These are phyloP conservation scores for Prionailurus bengalensis DNA, from an alignment of 2,113 vertebrate species.

Conservation along the genomic window DNA sequence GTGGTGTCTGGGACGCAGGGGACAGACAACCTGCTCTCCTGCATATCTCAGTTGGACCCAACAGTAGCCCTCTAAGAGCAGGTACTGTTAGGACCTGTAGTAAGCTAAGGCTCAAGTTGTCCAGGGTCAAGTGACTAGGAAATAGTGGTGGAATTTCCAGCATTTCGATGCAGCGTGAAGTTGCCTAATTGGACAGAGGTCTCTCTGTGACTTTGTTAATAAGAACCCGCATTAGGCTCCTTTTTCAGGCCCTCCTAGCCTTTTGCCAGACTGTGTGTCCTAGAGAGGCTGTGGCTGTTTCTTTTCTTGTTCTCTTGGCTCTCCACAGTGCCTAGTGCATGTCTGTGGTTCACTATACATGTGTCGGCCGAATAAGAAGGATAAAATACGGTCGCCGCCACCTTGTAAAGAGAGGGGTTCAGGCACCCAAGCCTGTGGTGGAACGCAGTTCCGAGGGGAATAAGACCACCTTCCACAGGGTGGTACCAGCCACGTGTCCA, in stretches of 20 bases:
- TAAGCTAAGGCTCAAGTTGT: not conserved
- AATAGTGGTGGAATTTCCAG: not conserved
- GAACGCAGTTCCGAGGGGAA: rapidly evolving
- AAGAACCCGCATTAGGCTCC: not conserved
- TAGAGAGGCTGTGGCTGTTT: not conserved
- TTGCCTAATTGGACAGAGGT: not conserved
- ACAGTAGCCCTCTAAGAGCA: not conserved
- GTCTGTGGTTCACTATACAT: not conserved
- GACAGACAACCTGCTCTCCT: not conserved
- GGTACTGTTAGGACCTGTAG: not conserved
- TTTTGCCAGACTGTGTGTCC: not conserved
- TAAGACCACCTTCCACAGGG: not conserved
- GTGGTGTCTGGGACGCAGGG: not conserved
- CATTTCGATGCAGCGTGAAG: not conserved
- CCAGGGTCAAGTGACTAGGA: not conserved
- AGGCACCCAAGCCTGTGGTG: not conserved
- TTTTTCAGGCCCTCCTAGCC: not conserved
- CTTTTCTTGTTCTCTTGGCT: not conserved
- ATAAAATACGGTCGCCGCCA: not conserved
- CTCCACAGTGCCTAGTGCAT: not conserved
- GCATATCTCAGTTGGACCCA: not conserved
- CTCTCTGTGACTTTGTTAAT: not conserved
- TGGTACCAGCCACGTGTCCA: not conserved
- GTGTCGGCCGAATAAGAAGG: not conserved
- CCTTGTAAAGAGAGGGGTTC: not conserved